These are phyloP conservation scores for Cybosia mesomella DNA, from an alignment of 2,888 invertebrate genomes.

Conservation along the genomic window DNA sequence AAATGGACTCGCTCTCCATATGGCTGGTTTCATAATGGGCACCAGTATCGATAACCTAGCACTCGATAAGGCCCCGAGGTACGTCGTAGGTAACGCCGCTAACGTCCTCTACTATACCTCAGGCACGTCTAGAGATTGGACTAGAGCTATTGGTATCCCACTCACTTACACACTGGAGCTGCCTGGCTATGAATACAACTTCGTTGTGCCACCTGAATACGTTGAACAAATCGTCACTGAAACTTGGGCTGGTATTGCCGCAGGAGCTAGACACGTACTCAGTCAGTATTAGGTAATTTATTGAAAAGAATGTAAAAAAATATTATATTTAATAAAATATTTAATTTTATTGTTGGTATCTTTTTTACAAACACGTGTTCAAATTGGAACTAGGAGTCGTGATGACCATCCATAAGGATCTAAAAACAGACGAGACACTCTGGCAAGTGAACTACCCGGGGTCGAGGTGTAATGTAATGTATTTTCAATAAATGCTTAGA, in stretches of 20 bases:
- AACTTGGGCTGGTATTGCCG: constrained; percentile 87
- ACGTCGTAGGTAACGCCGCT: constrained; percentile 87
- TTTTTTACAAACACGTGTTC: not conserved
- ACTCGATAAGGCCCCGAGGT: constrained; percentile 73
- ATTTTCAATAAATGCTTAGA: too few species aligned
- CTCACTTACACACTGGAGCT: constrained; percentile 90
- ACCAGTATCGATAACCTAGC: constrained; percentile 77
- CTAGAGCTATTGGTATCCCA: constrained; percentile 85
- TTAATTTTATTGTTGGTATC: not conserved
- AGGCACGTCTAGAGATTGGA: constrained; percentile 91
- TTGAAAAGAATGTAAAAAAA: not conserved
- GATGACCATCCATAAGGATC: too few species aligned
- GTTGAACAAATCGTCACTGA: constrained; percentile 87
- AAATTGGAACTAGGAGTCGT: not conserved
- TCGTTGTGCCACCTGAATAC: constrained; percentile 85
- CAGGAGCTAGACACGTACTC: constrained; percentile 70
- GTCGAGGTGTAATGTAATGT: too few species aligned
- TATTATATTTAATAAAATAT: constrained; percentile 3
- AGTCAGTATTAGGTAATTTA: constrained; percentile 45
- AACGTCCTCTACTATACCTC: constrained; percentile 86
- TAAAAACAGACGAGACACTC: too few species aligned
- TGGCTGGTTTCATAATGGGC: constrained; percentile 75
- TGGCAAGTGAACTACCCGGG: too few species aligned
- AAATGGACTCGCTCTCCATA: constrained; percentile 80
- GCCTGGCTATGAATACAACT: constrained; percentile 86